Base-by-base conservation (phyloP, 2,113 vertebrate genomes). In the Pseudopipra pipra region DNA sequence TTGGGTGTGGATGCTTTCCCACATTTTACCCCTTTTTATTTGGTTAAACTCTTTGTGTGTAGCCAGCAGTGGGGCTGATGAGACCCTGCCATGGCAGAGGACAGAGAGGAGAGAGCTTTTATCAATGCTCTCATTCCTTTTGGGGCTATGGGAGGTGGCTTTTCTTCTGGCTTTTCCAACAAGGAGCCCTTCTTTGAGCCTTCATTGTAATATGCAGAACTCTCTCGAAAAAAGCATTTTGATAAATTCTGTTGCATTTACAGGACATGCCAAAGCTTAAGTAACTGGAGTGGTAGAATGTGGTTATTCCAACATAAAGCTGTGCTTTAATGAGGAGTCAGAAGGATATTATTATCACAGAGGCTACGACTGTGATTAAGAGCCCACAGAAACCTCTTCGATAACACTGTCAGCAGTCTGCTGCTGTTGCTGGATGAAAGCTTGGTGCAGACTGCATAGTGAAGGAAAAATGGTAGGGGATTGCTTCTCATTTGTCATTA, bases 401-500 rank as follows among this genome's bases (percentile, higher is more conserved):
- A 58, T 74, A 87, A 58, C 31, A 9, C 39, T 63, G 55, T 81
- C 62, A 85, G 59, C 54, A 52, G 54, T 33, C 21, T 75, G 89
- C 47, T 87, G 58, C 59, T 73, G 22, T 56, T 92, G 56, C 65
- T 91, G 68, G 41, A 25, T 71, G 54, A 67, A 54, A 73, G 49
- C 35, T 85, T 62, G 43, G 31, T 44, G 24, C 56, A 63, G 61
- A 28, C 27, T 61, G 54, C 1, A 0, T 31, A 61, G 56, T 25
- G 49, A 78, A 71, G 67, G 52, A 66, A 72, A 47, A 67, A 63
- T 51, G 72, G 27, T 49, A 27, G 16, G 27, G 70, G 30, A 14
- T 85, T 85, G 44, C 39, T 90, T 82, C 62, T 93, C 19, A 11
- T 72, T 93, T 85, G 15, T 67, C 37, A 30, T 77, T n/a, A 89